Conservation (phyloP, 2,113 vertebrate genomes). For the Machaerirhynchus nigripectus region DNA sequence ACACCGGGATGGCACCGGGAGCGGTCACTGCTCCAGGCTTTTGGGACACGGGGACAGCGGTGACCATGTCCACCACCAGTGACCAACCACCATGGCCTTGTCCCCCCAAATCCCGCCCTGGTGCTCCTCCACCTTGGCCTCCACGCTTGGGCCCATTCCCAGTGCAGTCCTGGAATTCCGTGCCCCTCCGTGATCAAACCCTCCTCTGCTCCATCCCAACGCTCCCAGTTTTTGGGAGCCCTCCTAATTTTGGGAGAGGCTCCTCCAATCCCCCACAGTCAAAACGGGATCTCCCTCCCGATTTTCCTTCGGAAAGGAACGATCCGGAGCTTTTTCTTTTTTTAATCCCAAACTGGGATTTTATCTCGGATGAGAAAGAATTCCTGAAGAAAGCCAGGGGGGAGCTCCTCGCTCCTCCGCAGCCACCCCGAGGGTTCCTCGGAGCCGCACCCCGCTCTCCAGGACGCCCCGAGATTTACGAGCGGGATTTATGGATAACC, state of each 20-base stretch:
- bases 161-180: neutral
- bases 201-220: fast-evolving
- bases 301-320: neutral
- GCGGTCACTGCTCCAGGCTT: no score
- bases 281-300: neutral
- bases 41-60: no score
- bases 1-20: no score
- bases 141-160: neutral
- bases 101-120: no score
- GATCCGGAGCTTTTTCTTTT: neutral
- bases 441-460: neutral
- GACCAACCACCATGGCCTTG: no score
- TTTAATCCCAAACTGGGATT: neutral
- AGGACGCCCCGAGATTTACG: neutral
- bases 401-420: neutral
- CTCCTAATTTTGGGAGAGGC: neutral
- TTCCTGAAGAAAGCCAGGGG: neutral
- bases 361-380: fast-evolving
- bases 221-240: neutral
- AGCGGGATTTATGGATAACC: neutral
- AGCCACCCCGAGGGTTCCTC: no score
- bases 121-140: no score
- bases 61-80: no score
- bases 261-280: neutral
- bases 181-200: neutral